phyloP scores from a whole-genome alignment of 1,140 invertebrate genomes.

The Stegodyphus dumicola region DNA sequence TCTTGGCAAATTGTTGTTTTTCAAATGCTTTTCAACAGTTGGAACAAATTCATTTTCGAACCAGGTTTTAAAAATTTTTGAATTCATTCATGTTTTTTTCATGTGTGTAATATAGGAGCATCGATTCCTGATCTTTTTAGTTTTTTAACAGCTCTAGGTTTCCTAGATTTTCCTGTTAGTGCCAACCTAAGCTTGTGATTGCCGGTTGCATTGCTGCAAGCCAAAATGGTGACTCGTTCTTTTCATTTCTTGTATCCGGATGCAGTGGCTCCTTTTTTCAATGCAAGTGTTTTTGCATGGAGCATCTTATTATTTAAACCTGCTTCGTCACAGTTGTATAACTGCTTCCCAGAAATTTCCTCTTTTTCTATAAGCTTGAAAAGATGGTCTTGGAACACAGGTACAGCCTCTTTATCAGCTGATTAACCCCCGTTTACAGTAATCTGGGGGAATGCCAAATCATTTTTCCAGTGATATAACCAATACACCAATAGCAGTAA shows the following conservation, averaged over 20 bases:
- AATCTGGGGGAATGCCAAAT: constrained; percentile 8
- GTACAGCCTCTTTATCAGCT: constrained; percentile 4
- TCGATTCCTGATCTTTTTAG: constrained; percentile 1
- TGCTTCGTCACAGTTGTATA: constrained; percentile 3
- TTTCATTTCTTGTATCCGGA: constrained; percentile 12
- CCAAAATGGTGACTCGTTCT: neutral
- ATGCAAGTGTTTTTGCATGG: constrained; percentile 2
- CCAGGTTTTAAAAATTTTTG: constrained; percentile 11
- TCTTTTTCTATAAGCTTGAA: constrained; percentile 5
- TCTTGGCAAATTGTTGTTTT: constrained; percentile 11
- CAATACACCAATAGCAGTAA: neutral
- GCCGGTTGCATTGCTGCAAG: neutral
- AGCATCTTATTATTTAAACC: constrained; percentile 1
- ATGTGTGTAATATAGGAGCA: constrained; percentile 16
- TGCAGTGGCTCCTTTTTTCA: constrained; percentile 2
- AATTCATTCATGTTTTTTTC: constrained; percentile 5
- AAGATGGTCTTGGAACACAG: constrained; percentile 3
- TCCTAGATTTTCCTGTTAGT: neutral
- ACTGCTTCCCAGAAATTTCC: constrained; percentile 6
- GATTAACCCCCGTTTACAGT: neutral
- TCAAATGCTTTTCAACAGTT: constrained; percentile 16
- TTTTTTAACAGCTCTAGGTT: constrained; percentile 8
- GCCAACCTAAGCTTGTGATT: constrained; percentile 12
- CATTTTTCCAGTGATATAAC: neutral
- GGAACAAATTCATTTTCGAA: constrained; percentile 1